A percentile compares a stretch with the other conserved stretches of the same genome.
Conservation (phyloP, 64 coral and sea anemone genomes). For the Platygyra sinensis region DNA sequence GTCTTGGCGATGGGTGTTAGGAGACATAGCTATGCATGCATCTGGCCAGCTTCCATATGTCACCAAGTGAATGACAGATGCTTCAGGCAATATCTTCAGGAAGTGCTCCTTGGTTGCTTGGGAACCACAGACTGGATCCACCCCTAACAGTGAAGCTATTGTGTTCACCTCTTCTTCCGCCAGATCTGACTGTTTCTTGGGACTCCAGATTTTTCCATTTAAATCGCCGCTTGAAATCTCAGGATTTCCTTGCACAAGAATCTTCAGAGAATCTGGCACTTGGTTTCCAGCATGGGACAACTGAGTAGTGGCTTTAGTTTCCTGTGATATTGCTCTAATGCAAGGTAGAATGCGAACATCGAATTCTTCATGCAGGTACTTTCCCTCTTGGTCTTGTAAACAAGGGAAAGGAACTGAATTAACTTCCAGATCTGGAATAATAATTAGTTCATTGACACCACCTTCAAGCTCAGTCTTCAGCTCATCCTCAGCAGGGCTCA, state of each 20-base stretch:
- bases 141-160: slow-evolving; percentile 73
- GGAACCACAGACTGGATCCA: slow-evolving; percentile 61
- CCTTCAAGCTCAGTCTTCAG: slow-evolving; percentile 38
- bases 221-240: slow-evolving; percentile 65
- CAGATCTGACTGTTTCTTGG: slow-evolving; percentile 50
- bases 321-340: slow-evolving; percentile 41
- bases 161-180: slow-evolving; percentile 76
- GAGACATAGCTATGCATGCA: slow-evolving; percentile 71
- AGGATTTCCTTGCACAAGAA: slow-evolving; percentile 80
- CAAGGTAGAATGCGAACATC: slow-evolving; percentile 68
- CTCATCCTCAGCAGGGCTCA: slow-evolving; percentile 44
- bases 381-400: slow-evolving; percentile 58
- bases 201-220: slow-evolving; percentile 61
- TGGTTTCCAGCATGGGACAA: not conserved
- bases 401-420: slow-evolving; percentile 72
- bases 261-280: slow-evolving; percentile 5
- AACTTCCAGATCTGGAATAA: slow-evolving; percentile 68
- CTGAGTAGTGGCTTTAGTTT: not conserved
- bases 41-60: slow-evolving; percentile 76
- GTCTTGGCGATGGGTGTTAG: slow-evolving; percentile 12
- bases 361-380: slow-evolving; percentile 53
- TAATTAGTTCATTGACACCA: slow-evolving; percentile 39
- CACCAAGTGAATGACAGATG: slow-evolving; percentile 73
- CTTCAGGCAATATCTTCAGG: slow-evolving; percentile 29
- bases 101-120: slow-evolving; percentile 79